phyloP scores from a whole-genome alignment of 64 coral and sea anemone genomes.

The Exaiptasia diaphana region DNA sequence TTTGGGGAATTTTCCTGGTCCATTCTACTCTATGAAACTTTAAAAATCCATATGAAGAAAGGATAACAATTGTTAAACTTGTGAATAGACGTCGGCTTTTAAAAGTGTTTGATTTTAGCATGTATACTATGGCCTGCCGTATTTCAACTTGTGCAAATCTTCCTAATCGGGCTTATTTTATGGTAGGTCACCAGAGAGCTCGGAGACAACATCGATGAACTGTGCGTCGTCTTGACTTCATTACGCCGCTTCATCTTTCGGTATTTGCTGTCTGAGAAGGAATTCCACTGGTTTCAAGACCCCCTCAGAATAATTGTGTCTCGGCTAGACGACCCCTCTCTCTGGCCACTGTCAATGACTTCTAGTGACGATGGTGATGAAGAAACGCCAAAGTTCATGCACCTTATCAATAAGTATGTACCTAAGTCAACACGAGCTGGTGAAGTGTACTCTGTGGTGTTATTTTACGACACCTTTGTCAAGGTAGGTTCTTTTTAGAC shows the following conservation, averaged over 20 bases:
- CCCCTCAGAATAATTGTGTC: constrained; percentile 1
- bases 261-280: constrained; percentile 58
- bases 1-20: too few relatives aligned
- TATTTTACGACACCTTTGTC: neutral
- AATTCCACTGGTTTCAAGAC: neutral
- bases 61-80: too few relatives aligned
- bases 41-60: too few relatives aligned
- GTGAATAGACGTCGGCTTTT: too few relatives aligned
- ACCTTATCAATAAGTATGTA: neutral
- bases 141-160: too few relatives aligned
- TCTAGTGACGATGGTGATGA: neutral
- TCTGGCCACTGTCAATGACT: constrained; percentile 50
- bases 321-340: constrained; percentile 46
- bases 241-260: constrained; percentile 82
- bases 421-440: neutral
- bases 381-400: neutral
- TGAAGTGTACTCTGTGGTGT: neutral
- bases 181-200: too few relatives aligned
- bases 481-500: too few relatives aligned
- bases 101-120: too few relatives aligned
- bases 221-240: constrained; percentile 25
- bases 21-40: too few relatives aligned
- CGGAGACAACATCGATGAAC: neutral
- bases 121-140: too few relatives aligned
- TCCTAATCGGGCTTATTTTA: too few relatives aligned